Percentiles rank a stretch among this genome's conserved stretches.
These are phyloP conservation scores for Elegia similella DNA, from an alignment of 2,888 invertebrate species.

Conservation along the genomic window DNA sequence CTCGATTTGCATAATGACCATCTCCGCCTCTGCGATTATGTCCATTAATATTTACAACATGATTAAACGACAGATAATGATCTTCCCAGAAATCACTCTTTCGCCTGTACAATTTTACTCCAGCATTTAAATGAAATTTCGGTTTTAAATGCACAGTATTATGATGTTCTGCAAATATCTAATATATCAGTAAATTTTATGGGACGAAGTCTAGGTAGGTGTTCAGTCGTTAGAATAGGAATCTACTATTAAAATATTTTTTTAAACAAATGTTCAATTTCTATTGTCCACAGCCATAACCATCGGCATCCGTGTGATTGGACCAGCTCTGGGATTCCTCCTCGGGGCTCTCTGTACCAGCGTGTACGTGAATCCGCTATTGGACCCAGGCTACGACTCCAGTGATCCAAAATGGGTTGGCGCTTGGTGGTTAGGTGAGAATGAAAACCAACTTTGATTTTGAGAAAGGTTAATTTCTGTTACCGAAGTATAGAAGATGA, in stretches of 20 bases:
- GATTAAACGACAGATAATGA: constrained; percentile 43
- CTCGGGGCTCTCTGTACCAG: constrained; percentile 94
- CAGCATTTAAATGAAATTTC: background rate
- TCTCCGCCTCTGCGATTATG: constrained; percentile 51
- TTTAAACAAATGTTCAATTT: constrained; percentile 18
- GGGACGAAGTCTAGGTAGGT: too few species aligned
- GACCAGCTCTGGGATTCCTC: constrained; percentile 94
- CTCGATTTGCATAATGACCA: constrained; percentile 62
- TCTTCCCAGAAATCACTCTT: constrained; percentile 37
- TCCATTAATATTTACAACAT: constrained; percentile 56
- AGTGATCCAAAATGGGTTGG: constrained; percentile 96
- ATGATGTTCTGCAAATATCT: too few species aligned
- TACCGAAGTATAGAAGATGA: too few species aligned
- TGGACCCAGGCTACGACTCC: constrained; percentile 87
- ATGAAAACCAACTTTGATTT: background rate
- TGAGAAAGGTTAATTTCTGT: too few species aligned
- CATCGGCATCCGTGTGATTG: constrained; percentile 94
- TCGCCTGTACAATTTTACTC: constrained; percentile 26
- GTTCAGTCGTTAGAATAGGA: too few species aligned
- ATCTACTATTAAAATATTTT: background rate
- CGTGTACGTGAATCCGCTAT: constrained; percentile 90
- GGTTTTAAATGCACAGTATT: too few species aligned
- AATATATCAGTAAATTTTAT: too few species aligned
- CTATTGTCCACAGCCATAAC: constrained; percentile 87
- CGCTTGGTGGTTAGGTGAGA: constrained; percentile 97